phyloP scores from a whole-genome alignment of 2,888 invertebrate species.

The Tromatobia lineatoria region DNA sequence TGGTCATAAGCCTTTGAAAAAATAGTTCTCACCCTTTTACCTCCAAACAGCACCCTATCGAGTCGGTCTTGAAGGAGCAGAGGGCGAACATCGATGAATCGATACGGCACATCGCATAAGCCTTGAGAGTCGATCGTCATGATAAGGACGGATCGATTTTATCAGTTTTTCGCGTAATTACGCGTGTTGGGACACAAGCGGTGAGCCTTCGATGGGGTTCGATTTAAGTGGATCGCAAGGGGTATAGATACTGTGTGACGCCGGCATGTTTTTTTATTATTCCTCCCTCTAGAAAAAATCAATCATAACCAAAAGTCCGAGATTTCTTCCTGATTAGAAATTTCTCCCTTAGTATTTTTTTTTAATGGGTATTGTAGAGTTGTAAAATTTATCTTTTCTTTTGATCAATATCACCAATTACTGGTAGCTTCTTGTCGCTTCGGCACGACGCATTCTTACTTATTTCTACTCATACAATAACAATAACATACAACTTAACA shows the following conservation, averaged over 20 bases:
- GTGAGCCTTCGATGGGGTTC: constrained; percentile 69
- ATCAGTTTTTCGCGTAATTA: constrained; percentile 85
- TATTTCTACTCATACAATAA: too few species aligned
- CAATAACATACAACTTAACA: too few species aligned
- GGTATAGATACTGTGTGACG: constrained; percentile 6
- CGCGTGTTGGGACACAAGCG: constrained; percentile 82
- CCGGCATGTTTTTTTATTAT: constrained; percentile 19
- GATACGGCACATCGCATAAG: constrained; percentile 82
- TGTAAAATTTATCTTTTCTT: not conserved
- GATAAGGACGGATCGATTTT: constrained; percentile 81
- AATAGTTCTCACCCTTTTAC: constrained; percentile 72
- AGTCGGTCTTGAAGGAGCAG: constrained; percentile 71
- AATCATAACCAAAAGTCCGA: not conserved
- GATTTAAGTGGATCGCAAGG: constrained; percentile 68
- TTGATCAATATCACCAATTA: not conserved
- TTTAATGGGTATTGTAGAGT: not conserved
- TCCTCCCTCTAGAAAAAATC: constrained; percentile 28
- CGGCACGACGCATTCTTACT: too few species aligned
- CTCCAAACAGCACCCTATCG: constrained; percentile 68
- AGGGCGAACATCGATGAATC: constrained; percentile 77
- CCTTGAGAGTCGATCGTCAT: constrained; percentile 80
- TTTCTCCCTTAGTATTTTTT: not conserved
- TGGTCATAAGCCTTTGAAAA: constrained; percentile 54
- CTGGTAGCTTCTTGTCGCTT: not conserved
- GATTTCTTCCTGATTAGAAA: constrained; percentile 7